These are phyloP conservation scores for Eristalis pertinax DNA, from an alignment of 2,888 invertebrate species.

Conservation along the genomic window DNA sequence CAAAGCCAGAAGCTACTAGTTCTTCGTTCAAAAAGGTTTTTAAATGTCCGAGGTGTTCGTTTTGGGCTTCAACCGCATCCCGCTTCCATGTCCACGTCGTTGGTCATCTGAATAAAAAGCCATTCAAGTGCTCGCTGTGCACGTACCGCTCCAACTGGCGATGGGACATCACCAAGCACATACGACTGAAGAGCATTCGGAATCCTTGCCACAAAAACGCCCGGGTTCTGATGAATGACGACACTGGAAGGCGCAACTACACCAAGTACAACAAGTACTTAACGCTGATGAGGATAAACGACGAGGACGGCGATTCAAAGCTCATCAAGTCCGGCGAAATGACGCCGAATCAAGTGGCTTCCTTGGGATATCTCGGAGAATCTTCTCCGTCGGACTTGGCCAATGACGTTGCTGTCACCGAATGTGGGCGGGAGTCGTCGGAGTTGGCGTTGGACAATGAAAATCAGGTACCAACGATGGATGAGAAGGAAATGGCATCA, in stretches of 20 bases:
- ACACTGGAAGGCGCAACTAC: conserved; percentile 93
- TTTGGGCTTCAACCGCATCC: conserved; percentile 95
- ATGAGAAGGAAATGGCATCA: conserved; percentile 74
- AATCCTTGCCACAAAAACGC: conserved; percentile 91
- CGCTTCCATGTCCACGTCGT: conserved; percentile 96
- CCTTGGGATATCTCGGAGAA: conserved; percentile 81
- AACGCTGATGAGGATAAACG: conserved; percentile 86
- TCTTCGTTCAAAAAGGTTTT: conserved; percentile 90
- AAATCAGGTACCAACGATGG: conserved; percentile 19
- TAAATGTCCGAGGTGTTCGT: conserved; percentile 94
- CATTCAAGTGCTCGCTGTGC: conserved; percentile 96
- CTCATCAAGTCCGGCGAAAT: conserved; percentile 81
- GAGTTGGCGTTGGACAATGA: conserved; percentile 62
- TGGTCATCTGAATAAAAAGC: conserved; percentile 95
- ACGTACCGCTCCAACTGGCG: conserved; percentile 97
- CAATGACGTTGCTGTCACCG: conserved; percentile 73
- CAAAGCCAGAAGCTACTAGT: conserved; percentile 82
- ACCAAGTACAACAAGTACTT: conserved; percentile 95
- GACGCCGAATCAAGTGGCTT: conserved; percentile 81
- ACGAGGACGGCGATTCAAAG: conserved; percentile 78
- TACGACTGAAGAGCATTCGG: conserved; percentile 92
- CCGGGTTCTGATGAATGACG: conserved; percentile 93
- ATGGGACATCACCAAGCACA: conserved; percentile 98
- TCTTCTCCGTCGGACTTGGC: not conserved
- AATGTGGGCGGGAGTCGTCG: conserved; percentile 80